These are phyloP conservation scores for Montipora foliosa DNA, from an alignment of 64 coral and sea anemone species.

Conservation along the genomic window DNA sequence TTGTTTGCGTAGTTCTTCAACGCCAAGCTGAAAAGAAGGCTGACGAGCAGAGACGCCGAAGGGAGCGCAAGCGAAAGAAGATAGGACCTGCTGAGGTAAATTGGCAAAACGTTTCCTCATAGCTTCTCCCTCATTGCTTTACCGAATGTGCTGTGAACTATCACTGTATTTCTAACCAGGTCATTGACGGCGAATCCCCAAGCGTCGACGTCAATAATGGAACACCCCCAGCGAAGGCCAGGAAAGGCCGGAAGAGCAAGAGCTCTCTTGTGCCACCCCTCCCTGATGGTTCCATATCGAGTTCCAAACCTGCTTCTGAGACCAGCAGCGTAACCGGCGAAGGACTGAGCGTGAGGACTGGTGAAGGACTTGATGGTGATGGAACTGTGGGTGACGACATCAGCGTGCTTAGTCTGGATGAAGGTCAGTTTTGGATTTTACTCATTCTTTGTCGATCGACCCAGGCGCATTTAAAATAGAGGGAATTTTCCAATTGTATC, in stretches of 20 bases:
- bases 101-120: not conserved
- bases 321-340: slow-evolving; percentile 88
- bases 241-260: slow-evolving; percentile 96
- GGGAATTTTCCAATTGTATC: too few species aligned
- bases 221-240: slow-evolving; percentile 68
- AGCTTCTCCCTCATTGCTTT: not conserved
- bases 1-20: slow-evolving; percentile 66
- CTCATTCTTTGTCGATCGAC: too few species aligned
- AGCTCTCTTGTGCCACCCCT: slow-evolving; percentile 81
- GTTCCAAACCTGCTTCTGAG: slow-evolving; percentile 81
- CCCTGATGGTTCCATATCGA: slow-evolving; percentile 75
- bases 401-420: slow-evolving; percentile 97
- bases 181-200: slow-evolving; percentile 17
- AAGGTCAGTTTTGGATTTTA: slow-evolving; percentile 57
- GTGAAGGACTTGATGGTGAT: slow-evolving; percentile 75
- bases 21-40: slow-evolving; percentile 96
- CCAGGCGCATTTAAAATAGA: too few species aligned
- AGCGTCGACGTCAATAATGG: slow-evolving; percentile 9
- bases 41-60: slow-evolving; percentile 85
- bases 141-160: not conserved
- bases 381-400: slow-evolving; percentile 89
- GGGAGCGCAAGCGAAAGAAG: slow-evolving; percentile 89
- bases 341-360: slow-evolving; percentile 57
- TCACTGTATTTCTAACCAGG: not conserved
- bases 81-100: slow-evolving; percentile 70